Evolutionary conservation across 2,113 vertebrate species (phyloP).

Genomic region (Festucalex cinctus): DNA sequence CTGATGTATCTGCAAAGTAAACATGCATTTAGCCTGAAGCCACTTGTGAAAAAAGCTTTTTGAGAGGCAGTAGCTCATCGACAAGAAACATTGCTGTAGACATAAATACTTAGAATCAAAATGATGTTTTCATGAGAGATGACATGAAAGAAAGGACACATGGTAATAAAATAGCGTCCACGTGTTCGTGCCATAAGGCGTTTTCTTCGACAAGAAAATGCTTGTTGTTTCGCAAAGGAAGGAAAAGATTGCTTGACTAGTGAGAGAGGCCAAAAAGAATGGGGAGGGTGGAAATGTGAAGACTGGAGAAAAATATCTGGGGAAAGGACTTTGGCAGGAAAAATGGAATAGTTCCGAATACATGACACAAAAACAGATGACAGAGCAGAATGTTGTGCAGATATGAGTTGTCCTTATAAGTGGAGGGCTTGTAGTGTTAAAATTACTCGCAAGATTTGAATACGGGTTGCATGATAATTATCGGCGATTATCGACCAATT

Average conservation of each 20-base stretch:
- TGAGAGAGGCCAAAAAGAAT: not conserved
- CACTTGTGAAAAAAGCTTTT: not conserved
- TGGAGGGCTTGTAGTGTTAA: not conserved
- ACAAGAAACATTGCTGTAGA: not conserved
- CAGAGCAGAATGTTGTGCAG: constrained; percentile 20
- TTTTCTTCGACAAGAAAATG: not conserved
- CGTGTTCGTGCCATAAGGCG: not conserved
- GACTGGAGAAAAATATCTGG: constrained; percentile 36
- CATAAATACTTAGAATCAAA: not conserved
- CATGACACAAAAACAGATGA: constrained; percentile 43
- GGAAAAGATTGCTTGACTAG: constrained; percentile 14
- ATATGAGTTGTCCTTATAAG: constrained; percentile 13
- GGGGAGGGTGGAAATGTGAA: constrained; percentile 24
- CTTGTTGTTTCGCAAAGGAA: not conserved
- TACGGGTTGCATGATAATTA: too few species aligned
- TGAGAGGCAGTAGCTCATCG: not conserved
- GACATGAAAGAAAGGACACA: not conserved
- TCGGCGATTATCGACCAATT: too few species aligned
- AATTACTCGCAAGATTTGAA: too few species aligned
- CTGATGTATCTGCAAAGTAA: not conserved
- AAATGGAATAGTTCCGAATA: constrained; percentile 41
- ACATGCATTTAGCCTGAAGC: not conserved
- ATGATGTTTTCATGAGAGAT: not conserved
- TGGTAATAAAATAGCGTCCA: not conserved
- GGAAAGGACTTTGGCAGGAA: constrained; percentile 24